These are phyloP conservation scores for Octonoba sinensis DNA, from an alignment of 2,888 invertebrate species.

Conservation along the genomic window DNA sequence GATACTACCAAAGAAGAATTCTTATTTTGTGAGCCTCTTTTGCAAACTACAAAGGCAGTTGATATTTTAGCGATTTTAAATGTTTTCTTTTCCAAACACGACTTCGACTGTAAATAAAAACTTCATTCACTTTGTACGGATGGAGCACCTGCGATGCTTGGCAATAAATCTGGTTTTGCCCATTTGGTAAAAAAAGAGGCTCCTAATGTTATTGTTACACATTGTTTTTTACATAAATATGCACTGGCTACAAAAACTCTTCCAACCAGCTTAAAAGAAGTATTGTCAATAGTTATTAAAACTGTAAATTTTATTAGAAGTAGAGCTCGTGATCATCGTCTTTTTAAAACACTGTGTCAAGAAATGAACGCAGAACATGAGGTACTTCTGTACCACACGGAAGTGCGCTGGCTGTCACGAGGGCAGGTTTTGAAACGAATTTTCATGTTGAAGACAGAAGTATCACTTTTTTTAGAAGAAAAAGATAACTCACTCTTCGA, in stretches of 20 bases:
- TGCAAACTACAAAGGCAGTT: slow-evolving; percentile 42
- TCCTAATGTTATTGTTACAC: too few species aligned
- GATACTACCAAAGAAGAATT: slow-evolving; percentile 52
- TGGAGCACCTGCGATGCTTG: too few species aligned
- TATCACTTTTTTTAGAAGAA: slow-evolving; percentile 34
- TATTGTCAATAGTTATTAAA: slow-evolving; percentile 46
- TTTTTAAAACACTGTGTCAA: slow-evolving; percentile 51
- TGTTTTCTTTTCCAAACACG: too few species aligned
- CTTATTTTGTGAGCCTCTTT: slow-evolving; percentile 40
- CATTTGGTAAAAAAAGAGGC: too few species aligned
- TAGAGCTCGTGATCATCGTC: too few species aligned
- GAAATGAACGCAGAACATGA: slow-evolving; percentile 42
- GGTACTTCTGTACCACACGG: slow-evolving; percentile 42
- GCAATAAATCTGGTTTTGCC: too few species aligned
- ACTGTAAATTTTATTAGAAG: slow-evolving; percentile 39
- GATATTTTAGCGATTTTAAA: slow-evolving; percentile 38
- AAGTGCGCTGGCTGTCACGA: slow-evolving; percentile 35
- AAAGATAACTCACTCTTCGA: slow-evolving; percentile 26
- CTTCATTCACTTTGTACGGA: too few species aligned
- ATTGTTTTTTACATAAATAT: too few species aligned
- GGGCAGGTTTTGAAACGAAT: slow-evolving; percentile 38
- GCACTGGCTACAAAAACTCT: slow-evolving; percentile 50
- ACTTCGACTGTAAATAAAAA: too few species aligned
- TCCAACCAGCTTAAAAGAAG: slow-evolving; percentile 49
- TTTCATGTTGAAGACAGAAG: slow-evolving; percentile 40